Base-by-base conservation (phyloP, 2,113 vertebrate genomes). In the Chloroceryle aenea region DNA sequence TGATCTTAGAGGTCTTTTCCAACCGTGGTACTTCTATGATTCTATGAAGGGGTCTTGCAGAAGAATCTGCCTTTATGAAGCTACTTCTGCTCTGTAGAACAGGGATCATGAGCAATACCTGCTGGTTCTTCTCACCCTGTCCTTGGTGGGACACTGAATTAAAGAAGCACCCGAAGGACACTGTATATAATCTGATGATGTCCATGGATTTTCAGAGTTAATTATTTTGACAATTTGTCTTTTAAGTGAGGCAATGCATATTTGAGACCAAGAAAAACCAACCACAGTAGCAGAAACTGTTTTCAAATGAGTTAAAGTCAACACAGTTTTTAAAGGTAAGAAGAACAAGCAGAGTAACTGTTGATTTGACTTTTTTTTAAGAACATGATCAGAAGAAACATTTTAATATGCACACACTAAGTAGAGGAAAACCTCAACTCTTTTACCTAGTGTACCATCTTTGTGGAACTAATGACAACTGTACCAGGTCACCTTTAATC, bases 401-500 rank as follows among this genome's bases (percentile, higher is more conserved):
- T 38, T 32, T 47, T 32, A 12, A 9, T 43, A 87, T 18, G 10
- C 29, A 7, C 34, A 58, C 18, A 12, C 21, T 34, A 53, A 36
- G 75, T 25, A 66, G 58, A 32, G 14, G 52, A 45, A 93, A 79
- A 91, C 59, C 17, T 7, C 34, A 83, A 16, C 14, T 6, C 0
- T 79, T 90, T 87, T 86, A 68, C 76, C 89, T 72, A 74, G 50
- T 69, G 45, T 77, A 21, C 27, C 40, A 5, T 74, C 61, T 87
- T 66, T 88, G 43, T 87, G 42, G 63, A 93, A 77, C 80, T 43
- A 89, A 68, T 38, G 71, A 40, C 43, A 59, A 79, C 61, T 56
- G 10, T 73, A 45, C 22, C 59, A 18, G 78, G 89, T 96, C 82
- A 95, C 75, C 81, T 95, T 96, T 96, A 63, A 52, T 86, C 77